phyloP scores from a whole-genome alignment of 2,888 invertebrate genomes.

The Meiosimyza decipiens region DNA sequence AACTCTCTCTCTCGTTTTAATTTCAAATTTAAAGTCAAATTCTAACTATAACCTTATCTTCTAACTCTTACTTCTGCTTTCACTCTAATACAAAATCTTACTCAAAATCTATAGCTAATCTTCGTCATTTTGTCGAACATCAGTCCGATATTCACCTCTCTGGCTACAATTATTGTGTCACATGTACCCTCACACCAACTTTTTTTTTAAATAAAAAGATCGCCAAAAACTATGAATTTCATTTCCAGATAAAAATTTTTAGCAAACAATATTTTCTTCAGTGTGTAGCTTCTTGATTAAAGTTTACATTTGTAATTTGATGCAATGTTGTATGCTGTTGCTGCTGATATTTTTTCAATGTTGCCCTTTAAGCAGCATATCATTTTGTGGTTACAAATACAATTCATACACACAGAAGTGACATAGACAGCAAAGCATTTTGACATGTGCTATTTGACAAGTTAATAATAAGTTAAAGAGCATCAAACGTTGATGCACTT shows the following conservation, averaged over 20 bases:
- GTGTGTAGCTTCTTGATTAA: not conserved
- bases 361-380: not conserved
- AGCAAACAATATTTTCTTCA: conserved; percentile 25
- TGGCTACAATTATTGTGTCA: too few species aligned
- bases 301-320: not conserved
- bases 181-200: too few species aligned
- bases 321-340: not conserved
- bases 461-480: not conserved
- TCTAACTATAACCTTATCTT: too few species aligned
- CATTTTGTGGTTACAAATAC: not conserved
- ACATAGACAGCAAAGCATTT: not conserved
- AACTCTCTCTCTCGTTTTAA: too few species aligned
- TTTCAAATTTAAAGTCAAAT: too few species aligned
- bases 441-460: not conserved
- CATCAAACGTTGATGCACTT: conserved; percentile 16
- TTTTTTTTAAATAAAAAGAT: too few species aligned
- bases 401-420: not conserved
- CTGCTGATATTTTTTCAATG: not conserved
- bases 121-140: too few species aligned
- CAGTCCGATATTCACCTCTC: too few species aligned
- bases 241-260: not conserved
- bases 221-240: too few species aligned
- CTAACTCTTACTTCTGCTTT: too few species aligned
- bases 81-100: too few species aligned
- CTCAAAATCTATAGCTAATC: too few species aligned